phyloP scores from a whole-genome alignment of 1,140 invertebrate species.

The Fopius arisanus region DNA sequence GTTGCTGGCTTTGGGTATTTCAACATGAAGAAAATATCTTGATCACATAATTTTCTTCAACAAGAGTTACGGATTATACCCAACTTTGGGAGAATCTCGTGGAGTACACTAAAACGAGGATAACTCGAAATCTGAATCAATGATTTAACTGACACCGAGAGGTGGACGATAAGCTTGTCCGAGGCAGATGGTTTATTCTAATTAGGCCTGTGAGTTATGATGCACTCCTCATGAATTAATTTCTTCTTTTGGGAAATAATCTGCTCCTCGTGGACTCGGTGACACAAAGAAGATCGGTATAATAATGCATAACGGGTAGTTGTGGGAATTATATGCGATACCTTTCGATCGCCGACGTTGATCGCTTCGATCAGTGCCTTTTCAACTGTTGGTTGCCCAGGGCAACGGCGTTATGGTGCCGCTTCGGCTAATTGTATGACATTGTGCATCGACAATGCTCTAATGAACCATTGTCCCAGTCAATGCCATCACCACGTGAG shows the following conservation, averaged over 20 bases:
- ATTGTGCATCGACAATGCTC: constrained; percentile 61
- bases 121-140: neutral
- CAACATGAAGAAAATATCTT: constrained; percentile 28
- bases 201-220: too few species aligned
- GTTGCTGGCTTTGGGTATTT: neutral
- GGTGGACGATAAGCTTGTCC: neutral
- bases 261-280: too few species aligned
- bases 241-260: too few species aligned
- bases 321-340: too few species aligned
- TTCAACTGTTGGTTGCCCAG: neutral
- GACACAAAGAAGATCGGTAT: too few species aligned
- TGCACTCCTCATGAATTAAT: too few species aligned
- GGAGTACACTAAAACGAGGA: neutral
- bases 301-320: too few species aligned
- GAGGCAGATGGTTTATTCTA: too few species aligned
- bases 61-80: constrained; percentile 2
- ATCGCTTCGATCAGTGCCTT: constrained; percentile 44
- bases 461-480: constrained; percentile 61
- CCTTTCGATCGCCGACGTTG: constrained; percentile 45
- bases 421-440: constrained; percentile 61
- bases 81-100: neutral
- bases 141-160: neutral
- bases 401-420: neutral
- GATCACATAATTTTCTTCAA: constrained; percentile 35
- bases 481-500: neutral